phyloP scores from a whole-genome alignment of 1,140 invertebrate genomes.

The Drosophila pseudoananassae region DNA sequence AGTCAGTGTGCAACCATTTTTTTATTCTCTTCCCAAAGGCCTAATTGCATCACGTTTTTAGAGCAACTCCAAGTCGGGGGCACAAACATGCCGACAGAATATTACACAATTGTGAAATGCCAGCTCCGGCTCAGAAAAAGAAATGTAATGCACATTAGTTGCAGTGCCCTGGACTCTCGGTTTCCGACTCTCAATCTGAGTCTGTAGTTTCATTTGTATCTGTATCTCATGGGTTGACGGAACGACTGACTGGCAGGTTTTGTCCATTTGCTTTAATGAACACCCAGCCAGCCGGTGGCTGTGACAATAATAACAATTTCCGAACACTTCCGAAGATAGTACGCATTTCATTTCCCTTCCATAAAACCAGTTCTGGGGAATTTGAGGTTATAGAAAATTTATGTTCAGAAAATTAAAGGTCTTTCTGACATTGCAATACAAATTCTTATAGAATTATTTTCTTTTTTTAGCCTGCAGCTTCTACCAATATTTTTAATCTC shows the following conservation, averaged over 20 bases:
- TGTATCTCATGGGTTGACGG: conserved; percentile 22
- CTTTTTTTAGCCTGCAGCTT: background rate
- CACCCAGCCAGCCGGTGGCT: conserved; percentile 10
- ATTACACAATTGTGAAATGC: conserved; percentile 55
- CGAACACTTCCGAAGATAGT: conserved; percentile 11
- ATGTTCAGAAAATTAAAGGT: background rate
- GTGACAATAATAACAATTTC: conserved; percentile 50
- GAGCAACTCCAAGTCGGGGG: conserved; percentile 35
- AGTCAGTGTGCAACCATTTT: conserved; percentile 6
- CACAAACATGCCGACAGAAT: conserved; percentile 49
- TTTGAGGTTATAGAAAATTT: background rate
- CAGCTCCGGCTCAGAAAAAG: conserved; percentile 11
- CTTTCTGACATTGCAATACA: too few species aligned
- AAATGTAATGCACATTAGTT: conserved; percentile 54
- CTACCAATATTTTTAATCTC: background rate
- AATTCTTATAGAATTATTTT: background rate
- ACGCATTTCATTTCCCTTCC: conserved; percentile 12
- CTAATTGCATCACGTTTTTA: conserved; percentile 67
- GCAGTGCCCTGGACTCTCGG: conserved; percentile 24
- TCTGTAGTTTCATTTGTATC: conserved; percentile 2
- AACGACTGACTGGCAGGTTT: conserved; percentile 46
- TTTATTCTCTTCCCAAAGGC: conserved; percentile 12
- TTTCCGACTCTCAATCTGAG: background rate
- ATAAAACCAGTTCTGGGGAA: conserved; percentile 13
- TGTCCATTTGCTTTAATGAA: conserved; percentile 40